Evolutionary conservation across 2,113 vertebrate species (phyloP), one percentile per base, ranked within the genome.

Genomic region (Noturus placidus): DNA sequence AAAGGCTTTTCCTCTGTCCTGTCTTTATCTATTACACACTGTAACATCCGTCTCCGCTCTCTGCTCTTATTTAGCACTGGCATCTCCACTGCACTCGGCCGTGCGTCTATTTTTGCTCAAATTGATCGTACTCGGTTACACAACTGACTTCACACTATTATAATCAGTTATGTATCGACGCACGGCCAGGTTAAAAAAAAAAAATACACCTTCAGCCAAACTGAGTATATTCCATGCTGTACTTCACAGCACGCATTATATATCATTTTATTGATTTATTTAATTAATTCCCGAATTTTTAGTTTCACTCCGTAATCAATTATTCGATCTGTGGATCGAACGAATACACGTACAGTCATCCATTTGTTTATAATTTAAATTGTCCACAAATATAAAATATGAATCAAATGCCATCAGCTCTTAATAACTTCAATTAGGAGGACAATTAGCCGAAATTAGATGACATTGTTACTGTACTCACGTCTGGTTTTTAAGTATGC

Each of bases 91-190:
- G n/a, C 65, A 86, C 82, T 83, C 87, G 19, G 19, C 3, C n/a
- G 76, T 81, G 87, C 88, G 35, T 87, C 82, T 84, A 67, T 35
- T 65, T 83, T 38, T 59, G 46, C 38, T 70, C 30, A n/a, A 27
- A 85, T n/a, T 82, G 72, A 78, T 69, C 50, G 30, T 14, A 27
- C 63, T 59, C 50, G 25, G 46, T 57, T 59, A 63, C 13, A 25
- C 52, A 69, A 65, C 77, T 65, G 38, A 65, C 63, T 42, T 83
- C 30, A 57, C 83, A 63, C 33, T 50, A n/a, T 76, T 56, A 61
- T 56, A 74, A 83, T 87, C 87, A 83, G 20, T 76, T 57, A 82
- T n/a, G 52, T 76, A 77, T 61, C 52, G 70, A 81, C n/a, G 59
- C 54, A 20, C 7, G 27, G 70, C 27, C 10, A n/a, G 79, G 50